Evolutionary conservation across 2,113 vertebrate species (phyloP), one percentile per base, ranked within the genome.

Genomic region (Motacilla alba): DNA sequence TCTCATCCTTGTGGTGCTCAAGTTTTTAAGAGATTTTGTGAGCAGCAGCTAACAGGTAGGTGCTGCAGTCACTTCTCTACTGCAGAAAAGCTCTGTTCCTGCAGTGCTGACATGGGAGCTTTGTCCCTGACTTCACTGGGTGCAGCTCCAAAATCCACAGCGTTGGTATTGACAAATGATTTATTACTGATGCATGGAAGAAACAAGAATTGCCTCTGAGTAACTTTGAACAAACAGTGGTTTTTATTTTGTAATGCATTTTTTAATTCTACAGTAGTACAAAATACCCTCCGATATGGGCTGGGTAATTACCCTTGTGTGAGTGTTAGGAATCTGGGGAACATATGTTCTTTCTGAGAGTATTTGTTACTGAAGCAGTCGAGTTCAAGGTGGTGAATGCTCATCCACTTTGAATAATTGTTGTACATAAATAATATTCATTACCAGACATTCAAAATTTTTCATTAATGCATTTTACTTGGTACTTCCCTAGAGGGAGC

Each of bases 391-490:
- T 39, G 20, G 72, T 93, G 60, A 93, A 86, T 77, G 82, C 58
- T 92, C 72, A 83, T 87, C 44, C 76, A 60, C 46, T 96, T 94
- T 89, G 77, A 97, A 93, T 96, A 96, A 96, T 95, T 94, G 86
- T 77, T 91, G 58, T 95, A 87, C 78, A 95, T 96, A 94, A 94
- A 92, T 97, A 96, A 91, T 96, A 96, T 83, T 91, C 59, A 81
- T 92, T 86, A 90, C 58, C 52, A 96, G 78, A 79, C 80, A 90
- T 86, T 83, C 85, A 81, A 44, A 80, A 47, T 75, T 97, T 95
- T 94, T 89, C 90, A 93, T 96, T 95, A 96, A 97, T 95, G 68
- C 50, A 66, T 96, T 95, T 96, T 95, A 91, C 86, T 96, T 89
- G 50, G 93, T 94, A 81, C 53, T 88, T 88, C 90, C 94, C 94